Evolutionary conservation across 2,797 vertebrate species (phyloP), one percentile per base, ranked within the genome.

Genomic region (Microhierax caerulescens): DNA sequence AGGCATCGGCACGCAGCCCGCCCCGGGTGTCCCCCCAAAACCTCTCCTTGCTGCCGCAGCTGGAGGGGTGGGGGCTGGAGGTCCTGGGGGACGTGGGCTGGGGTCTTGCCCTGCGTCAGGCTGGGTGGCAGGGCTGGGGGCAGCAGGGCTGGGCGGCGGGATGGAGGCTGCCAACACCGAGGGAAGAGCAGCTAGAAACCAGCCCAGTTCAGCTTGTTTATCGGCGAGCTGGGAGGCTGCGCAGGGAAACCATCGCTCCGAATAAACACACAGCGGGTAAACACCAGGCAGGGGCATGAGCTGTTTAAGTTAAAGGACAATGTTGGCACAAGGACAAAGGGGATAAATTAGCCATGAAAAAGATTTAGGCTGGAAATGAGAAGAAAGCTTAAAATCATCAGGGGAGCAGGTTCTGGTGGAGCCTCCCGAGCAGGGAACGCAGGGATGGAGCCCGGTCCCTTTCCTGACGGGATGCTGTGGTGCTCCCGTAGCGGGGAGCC

Each of bases 331-430:
- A 64, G 81, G 81, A 90, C 54, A 79, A 65, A 79, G 41, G 41
- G 57, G 50, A 78, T 60, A 20, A 93, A 88, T 69, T 11, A 57
- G 25, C 63, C 79, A 51, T 5, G 90, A 43, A 17, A 70, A 77
- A 45, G 60, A 70, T 32, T 36, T 45, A 67, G 76, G 39, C 57
- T 92, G 94, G 94, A 77, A 94, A 90, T 57, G 47, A 76, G 45
- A 81, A 41, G 50, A 48, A 81, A 91, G 63, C 23, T 85, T n/a
- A 54, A 87, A 39, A 67, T n/a, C 64, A 13, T 10, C 64, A 57
- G 50, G 34, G 36, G 24, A 51, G 11, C 0, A 10, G 61, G 56
- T 18, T 94, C 90, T 93, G 81, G 69, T 59, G 41, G 27, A 86
- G 87, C 30, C 24, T 83, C 41, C 19, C 13, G 54, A 69, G 78